phyloP scores from a whole-genome alignment of 53 echinoderm and acorn worm genomes.

The Antedon mediterranea region DNA sequence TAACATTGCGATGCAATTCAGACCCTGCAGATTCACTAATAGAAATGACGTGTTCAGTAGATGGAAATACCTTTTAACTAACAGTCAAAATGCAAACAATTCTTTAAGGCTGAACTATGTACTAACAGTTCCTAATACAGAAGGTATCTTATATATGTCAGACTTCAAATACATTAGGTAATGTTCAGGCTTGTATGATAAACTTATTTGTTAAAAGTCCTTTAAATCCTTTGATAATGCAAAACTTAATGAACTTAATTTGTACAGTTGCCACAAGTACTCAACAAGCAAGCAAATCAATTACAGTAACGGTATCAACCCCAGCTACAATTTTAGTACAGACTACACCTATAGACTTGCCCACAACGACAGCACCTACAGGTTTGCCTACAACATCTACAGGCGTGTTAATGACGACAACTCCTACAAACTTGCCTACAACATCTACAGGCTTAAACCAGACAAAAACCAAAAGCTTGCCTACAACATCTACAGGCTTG shows the following conservation, averaged over 20 bases:
- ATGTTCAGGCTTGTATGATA: neutral
- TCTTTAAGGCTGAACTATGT: neutral
- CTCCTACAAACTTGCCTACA: too few relatives aligned
- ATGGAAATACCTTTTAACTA: neutral
- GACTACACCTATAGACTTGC: too few relatives aligned
- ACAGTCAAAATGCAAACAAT: neutral
- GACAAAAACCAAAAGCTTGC: too few relatives aligned
- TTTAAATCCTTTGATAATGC: neutral
- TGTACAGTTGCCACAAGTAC: neutral
- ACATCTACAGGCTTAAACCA: too few relatives aligned
- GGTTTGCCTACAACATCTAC: too few relatives aligned
- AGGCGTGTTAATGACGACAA: too few relatives aligned
- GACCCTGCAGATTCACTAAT: neutral
- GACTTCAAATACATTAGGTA: neutral
- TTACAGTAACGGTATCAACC: neutral
- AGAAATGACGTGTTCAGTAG: neutral
- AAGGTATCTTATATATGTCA: neutral
- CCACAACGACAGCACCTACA: too few relatives aligned
- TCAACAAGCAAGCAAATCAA: neutral
- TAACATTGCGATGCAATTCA: neutral
- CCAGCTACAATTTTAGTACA: too few relatives aligned
- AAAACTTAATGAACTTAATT: neutral
- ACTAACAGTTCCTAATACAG: neutral
- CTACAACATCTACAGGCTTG: too few relatives aligned
- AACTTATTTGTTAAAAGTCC: neutral